These are phyloP conservation scores for Chaetodon auriga DNA, from an alignment of 2,113 vertebrate genomes.

Conservation along the genomic window DNA sequence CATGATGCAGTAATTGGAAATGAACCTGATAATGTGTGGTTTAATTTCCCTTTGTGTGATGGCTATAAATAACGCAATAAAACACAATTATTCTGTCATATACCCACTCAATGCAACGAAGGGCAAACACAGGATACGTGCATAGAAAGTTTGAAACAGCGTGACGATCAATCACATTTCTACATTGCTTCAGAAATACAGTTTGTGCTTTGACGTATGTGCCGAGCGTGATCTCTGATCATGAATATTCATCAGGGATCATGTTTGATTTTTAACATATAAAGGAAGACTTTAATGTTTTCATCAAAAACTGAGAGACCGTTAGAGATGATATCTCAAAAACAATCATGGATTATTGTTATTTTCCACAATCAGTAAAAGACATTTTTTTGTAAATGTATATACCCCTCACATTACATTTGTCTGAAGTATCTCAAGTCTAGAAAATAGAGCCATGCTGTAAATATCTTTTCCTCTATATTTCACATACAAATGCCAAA, in stretches of 20 bases:
- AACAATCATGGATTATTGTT: background rate
- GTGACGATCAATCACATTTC: constrained; percentile 3
- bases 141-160: constrained; percentile 30
- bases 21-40: constrained; percentile 17
- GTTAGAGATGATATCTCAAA: background rate
- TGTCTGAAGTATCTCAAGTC: background rate
- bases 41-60: constrained; percentile 64
- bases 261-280: background rate
- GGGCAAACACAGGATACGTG: constrained; percentile 47
- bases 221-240: background rate
- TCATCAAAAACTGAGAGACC: background rate
- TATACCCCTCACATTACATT: background rate
- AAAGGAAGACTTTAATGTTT: background rate
- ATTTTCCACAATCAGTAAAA: background rate
- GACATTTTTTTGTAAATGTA: background rate
- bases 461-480: background rate
- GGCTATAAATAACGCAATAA: constrained; percentile 41
- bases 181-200: background rate
- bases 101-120: constrained; percentile 15
- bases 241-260: background rate
- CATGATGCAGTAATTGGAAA: constrained; percentile 9
- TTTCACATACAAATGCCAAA: constrained; percentile 39
- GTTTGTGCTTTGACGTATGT: background rate
- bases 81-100: constrained; percentile 51
- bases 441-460: background rate